Base-by-base conservation (phyloP, 2,888 invertebrate species). In the Platycheirus rosarum region DNA sequence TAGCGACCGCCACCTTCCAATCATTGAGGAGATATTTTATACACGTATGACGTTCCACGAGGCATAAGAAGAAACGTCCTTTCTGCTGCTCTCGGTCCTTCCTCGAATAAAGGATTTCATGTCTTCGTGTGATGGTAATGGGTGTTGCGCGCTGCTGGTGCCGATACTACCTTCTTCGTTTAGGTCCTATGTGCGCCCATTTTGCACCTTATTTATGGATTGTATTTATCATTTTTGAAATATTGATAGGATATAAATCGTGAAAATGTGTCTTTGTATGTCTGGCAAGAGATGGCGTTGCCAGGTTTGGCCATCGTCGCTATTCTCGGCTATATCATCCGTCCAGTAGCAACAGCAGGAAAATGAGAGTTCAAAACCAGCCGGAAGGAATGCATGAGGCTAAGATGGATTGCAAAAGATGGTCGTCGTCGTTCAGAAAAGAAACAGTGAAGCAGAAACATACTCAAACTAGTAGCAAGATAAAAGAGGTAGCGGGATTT, bases 161-260 rank as follows among this genome's bases (percentile, higher is more conserved):
- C 71, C 60, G 74, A 69, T 66, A 75, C 73, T 66, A 76, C 66
- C 68, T 55, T 57, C 13, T 63, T 42, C 29, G 29, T 32, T 32
- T 32, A 32, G 29, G 8, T 32, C 7, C 7, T 49, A 23, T 69
- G 62, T 26, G 66, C 49, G 63, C 78, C 78, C 78, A 60, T 85
- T 85, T 84, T 84, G 85, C 86, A 85, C 86, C 86, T 86, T 86
- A 86, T 86, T 86, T 86, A 86, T 86, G 85, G 86, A 86, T 85
- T 86, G 85, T 86, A 86, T 86, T 86, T 86, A 86, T 86, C 86
- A 86, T 86, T 85, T 86, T 86, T 86, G 85, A 86, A 85, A 86
- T 85, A 86, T 86, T 86, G 86, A 86, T 85, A 77, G 85, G 85
- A 85, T 85, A 85, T 85, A 85, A 85, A 85, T 85, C 85, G 74